These are phyloP conservation scores for Intellagama lesueurii DNA, from an alignment of 2,797 vertebrate species.

Conservation along the genomic window DNA sequence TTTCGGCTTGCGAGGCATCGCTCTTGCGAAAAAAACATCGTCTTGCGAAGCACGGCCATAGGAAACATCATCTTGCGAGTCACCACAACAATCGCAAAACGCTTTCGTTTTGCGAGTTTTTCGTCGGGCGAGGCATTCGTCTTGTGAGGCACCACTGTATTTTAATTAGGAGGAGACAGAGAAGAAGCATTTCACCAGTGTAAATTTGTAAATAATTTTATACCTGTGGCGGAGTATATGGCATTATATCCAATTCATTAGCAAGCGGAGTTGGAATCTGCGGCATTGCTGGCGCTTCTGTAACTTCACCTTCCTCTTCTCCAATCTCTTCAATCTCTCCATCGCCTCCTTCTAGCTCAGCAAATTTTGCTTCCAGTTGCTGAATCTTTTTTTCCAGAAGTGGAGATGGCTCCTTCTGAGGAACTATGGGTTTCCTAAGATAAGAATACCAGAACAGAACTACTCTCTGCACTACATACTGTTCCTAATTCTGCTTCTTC, in stretches of 20 bases:
- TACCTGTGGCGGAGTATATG: slow-evolving; percentile 95
- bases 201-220: slow-evolving; percentile 66
- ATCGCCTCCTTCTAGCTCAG: slow-evolving; percentile 91
- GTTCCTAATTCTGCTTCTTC: slow-evolving; percentile 1
- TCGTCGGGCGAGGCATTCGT: too few species aligned
- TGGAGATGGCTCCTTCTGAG: slow-evolving; percentile 97
- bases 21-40: too few species aligned
- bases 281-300: slow-evolving; percentile 88
- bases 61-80: too few species aligned
- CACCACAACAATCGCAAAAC: too few species aligned
- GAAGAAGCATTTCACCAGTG: not conserved
- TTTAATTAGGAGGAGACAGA: not conserved
- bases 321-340: slow-evolving; percentile 96
- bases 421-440: slow-evolving; percentile 94
- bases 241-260: slow-evolving; percentile 92
- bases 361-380: slow-evolving; percentile 97
- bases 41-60: too few species aligned
- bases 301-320: slow-evolving; percentile 93
- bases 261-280: slow-evolving; percentile 89
- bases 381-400: slow-evolving; percentile 96
- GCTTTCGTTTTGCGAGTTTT: too few species aligned
- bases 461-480: not conserved
- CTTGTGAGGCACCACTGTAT: too few species aligned
- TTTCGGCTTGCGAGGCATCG: too few species aligned
- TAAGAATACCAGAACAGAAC: slow-evolving; percentile 30